phyloP scores from a whole-genome alignment of 2,113 vertebrate genomes.

The Felis chaus region DNA sequence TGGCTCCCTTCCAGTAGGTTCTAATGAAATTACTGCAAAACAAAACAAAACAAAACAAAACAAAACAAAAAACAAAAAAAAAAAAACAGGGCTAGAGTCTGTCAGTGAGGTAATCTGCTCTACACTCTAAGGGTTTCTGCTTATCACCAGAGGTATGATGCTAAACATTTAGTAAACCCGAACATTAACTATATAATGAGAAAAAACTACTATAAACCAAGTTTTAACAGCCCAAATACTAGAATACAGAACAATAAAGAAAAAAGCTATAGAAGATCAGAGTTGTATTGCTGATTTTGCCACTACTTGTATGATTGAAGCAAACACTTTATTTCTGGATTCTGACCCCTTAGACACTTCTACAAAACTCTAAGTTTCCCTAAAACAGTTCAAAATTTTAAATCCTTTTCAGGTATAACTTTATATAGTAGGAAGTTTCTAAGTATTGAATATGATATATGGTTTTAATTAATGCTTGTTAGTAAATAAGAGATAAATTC shows the following conservation, averaged over 20 bases:
- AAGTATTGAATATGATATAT: neutral
- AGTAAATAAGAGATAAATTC: conserved; percentile 9
- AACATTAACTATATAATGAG: neutral
- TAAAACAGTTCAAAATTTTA: neutral
- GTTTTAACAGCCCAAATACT: neutral
- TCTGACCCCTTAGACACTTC: neutral
- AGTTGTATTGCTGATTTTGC: neutral
- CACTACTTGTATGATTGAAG: neutral
- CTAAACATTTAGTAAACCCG: neutral
- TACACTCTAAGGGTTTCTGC: neutral
- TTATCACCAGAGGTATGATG: neutral
- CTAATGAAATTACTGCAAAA: neutral
- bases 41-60: no score
- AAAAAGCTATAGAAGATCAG: neutral
- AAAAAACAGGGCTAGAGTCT: neutral
- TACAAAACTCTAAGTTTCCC: neutral
- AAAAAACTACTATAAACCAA: neutral
- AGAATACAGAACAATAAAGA: neutral
- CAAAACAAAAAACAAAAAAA: no score
- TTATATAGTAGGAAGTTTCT: conserved; percentile 4
- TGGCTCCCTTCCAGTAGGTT: neutral
- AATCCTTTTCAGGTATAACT: neutral
- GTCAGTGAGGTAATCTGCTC: neutral
- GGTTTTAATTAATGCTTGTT: neutral
- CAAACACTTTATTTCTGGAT: conserved; percentile 29